Evolutionary conservation across 2,797 vertebrate genomes (phyloP).

Genomic region (Lophura swinhoii): DNA sequence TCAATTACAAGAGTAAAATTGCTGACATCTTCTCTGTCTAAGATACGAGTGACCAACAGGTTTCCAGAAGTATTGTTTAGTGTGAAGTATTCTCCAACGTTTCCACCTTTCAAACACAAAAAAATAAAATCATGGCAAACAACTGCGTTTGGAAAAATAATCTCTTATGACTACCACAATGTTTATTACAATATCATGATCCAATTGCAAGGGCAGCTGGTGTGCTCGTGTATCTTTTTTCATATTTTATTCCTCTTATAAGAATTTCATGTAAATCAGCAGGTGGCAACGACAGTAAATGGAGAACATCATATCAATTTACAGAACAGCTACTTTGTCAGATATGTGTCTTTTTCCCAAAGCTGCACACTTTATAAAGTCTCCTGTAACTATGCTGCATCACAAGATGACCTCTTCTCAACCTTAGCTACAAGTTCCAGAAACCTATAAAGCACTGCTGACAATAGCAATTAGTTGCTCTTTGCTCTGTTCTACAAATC

Average conservation of each 20-base stretch:
- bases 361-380: conserved; percentile 43
- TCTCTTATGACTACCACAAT: neutral
- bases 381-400: neutral
- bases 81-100: conserved; percentile 82
- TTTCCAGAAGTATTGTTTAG: conserved; percentile 86
- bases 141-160: conserved; percentile 1
- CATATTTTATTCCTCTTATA: conserved; percentile 19
- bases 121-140: conserved; percentile 15
- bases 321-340: conserved; percentile 23
- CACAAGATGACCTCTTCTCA: conserved; percentile 7
- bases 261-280: conserved; percentile 59
- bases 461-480: neutral
- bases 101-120: conserved; percentile 81
- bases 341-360: neutral
- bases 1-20: conserved; percentile 87
- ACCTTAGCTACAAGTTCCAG: conserved; percentile 1
- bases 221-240: neutral
- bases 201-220: neutral
- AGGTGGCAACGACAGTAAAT: conserved; percentile 44
- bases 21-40: conserved; percentile 88
- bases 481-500: neutral
- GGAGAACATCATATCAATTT: conserved; percentile 20
- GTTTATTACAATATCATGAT: conserved; percentile 38
- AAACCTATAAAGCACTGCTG: conserved; percentile 5
- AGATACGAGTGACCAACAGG: conserved; percentile 80